These are phyloP conservation scores for Phataginus tetradactyla DNA, from an alignment of 2,797 vertebrate species.

Conservation along the genomic window DNA sequence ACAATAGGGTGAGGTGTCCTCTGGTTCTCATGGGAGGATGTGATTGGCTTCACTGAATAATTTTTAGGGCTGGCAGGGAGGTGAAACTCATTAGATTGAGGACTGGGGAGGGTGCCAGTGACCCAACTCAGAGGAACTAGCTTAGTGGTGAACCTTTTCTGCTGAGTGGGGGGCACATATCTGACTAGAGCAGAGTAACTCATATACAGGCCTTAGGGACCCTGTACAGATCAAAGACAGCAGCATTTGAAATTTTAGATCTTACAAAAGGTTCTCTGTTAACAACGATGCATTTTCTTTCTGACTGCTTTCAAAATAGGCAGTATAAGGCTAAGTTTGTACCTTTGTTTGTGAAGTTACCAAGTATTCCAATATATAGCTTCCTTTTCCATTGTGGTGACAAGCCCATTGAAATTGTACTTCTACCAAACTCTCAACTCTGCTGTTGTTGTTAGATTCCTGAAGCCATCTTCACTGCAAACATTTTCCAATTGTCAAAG, in stretches of 20 bases:
- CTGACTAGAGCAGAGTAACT: background rate
- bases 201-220: background rate
- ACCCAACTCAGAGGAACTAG: background rate
- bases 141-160: background rate
- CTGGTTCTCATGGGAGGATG: background rate
- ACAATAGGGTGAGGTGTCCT: background rate
- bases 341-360: background rate
- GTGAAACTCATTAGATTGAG: background rate
- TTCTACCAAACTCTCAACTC: background rate
- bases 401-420: background rate
- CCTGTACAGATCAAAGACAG: background rate
- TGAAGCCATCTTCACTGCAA: background rate
- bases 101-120: background rate
- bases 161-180: no score
- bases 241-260: background rate
- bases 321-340: background rate
- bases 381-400: background rate
- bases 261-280: background rate
- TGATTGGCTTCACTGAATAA: background rate
- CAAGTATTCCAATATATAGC: background rate
- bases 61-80: background rate
- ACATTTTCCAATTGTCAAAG: background rate
- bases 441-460: background rate
- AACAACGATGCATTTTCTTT: background rate
- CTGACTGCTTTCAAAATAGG: background rate